These are phyloP conservation scores for Melangyna quadrimaculata DNA, from an alignment of 2,888 invertebrate genomes.

Conservation along the genomic window DNA sequence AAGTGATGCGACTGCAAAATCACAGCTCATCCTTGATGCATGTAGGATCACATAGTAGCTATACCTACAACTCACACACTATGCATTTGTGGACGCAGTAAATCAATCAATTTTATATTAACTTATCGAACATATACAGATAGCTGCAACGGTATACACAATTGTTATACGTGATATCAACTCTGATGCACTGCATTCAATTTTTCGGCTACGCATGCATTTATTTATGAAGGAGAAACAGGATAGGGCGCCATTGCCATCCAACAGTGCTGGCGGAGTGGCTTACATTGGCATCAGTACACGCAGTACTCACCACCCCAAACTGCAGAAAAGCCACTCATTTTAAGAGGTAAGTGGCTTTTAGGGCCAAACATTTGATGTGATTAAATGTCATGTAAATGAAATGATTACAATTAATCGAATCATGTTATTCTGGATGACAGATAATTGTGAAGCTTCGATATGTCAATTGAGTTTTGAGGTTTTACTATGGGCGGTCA, in stretches of 20 bases:
- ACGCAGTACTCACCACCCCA: not conserved
- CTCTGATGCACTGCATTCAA: not conserved
- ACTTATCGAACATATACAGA: constrained; percentile 27
- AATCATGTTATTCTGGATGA: constrained; percentile 49
- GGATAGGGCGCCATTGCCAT: not conserved
- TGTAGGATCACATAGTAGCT: not conserved
- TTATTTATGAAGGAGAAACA: constrained; percentile 38
- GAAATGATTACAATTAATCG: constrained; percentile 62
- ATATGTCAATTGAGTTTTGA: constrained; percentile 35
- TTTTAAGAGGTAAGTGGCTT: constrained; percentile 49
- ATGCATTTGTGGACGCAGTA: constrained; percentile 39
- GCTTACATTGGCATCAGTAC: not conserved
- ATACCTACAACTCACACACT: not conserved
- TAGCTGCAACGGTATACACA: not conserved
- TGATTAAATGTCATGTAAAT: constrained; percentile 64
- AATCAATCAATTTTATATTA: constrained; percentile 70
- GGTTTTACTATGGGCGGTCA: constrained; percentile 20
- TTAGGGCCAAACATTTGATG: constrained; percentile 50
- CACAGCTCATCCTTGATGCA: constrained; percentile 26
- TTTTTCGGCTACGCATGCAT: constrained; percentile 41
- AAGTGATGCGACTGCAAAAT: constrained; percentile 59
- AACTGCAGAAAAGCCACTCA: not conserved
- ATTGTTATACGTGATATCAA: not conserved
- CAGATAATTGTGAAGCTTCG: constrained; percentile 32
- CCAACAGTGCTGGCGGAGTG: not conserved